Base-by-base conservation (phyloP, 1,140 invertebrate species). In the Hylaeus volcanicus region DNA sequence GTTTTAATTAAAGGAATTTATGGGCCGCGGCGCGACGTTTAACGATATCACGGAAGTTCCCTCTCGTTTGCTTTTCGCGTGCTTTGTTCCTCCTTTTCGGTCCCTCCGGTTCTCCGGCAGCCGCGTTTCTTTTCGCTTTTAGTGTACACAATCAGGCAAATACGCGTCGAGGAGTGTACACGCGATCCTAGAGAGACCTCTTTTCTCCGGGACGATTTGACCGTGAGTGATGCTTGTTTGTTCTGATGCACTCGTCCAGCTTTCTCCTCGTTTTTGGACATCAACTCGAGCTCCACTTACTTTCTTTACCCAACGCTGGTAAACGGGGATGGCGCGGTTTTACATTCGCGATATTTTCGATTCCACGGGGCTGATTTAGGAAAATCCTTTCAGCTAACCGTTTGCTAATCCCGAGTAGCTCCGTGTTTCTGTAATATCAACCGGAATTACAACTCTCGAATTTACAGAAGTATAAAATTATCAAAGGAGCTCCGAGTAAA, bases 1-100 rank as follows among this genome's bases (percentile, higher is more conserved):
- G 86, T 88, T 88, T 88, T 87, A 88, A 88, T 88, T 87, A 85
- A 85, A 80, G 86, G 76, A 85, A 88, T 87, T 88, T 88, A 87
- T 88, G 86, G 72, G 79, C 41, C 73, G 76, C 82, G 70, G 45
- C 76, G 53, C 73, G 74, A 86, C 81, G 61, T 86, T 86, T 87
- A 84, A 83, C 85, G 77, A 39, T 74, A 76, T 81, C 81, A 65
- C 65, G 77, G 61, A 87, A 78, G 11, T 86, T 81, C 63, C 51
- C 77, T 77, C 84, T 83, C 68, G 84, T 79, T 86, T 70, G 45
- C 53, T 41, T 39, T 61, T 12, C 72, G 26, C 26, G 15, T 61
- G 45, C 56, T 75, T 79, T 72, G 53, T 71, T 70, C 75, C 79
- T 65, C 82, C 74, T 39, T 51, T 81, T 64, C 56, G 11, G 58